Base-by-base conservation (phyloP, 2,888 invertebrate genomes). In the Coenonympha arcania region DNA sequence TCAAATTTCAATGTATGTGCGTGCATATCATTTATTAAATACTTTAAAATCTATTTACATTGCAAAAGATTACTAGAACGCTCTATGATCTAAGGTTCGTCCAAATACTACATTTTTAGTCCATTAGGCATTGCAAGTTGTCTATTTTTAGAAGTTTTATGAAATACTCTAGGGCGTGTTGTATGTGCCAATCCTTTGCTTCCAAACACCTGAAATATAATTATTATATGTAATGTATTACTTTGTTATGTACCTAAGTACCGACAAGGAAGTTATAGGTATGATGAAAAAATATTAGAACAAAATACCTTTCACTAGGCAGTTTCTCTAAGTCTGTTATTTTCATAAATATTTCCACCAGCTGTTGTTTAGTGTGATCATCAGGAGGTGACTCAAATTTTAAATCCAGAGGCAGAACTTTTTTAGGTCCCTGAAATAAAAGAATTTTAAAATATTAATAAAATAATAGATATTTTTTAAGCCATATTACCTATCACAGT, bases 161-260 rank as follows among this genome's bases (percentile, higher is more conserved):
- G 54, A 79, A 84, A 57, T 78, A 68, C 28, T 81, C 75, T 6
- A 86, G 50, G 18, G 81, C 82, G 18, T 64, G 57, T 51, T 68
- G 72, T 6, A 90, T 83, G 69, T 92, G 87, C 90, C 91, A 93
- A 15, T 86, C 76, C 58, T 89, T 90, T 54, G 88, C 81, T 61
- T 89, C 88, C 51, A 93, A 75, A 63, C 91, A 92, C 62, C 91
- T 91, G 73, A 50, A 86, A 83, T 51, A 55, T 52, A 6, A 16
- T 16, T 33, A 16, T 16, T 33, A n/a, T n/a, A n/a, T n/a, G n/a
- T n/a, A n/a, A n/a, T n/a, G n/a, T n/a, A n/a, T n/a, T n/a, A n/a
- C n/a, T n/a, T n/a, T n/a, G n/a, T n/a, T n/a, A n/a, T n/a, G n/a
- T n/a, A n/a, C n/a, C n/a, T n/a, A n/a, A n/a, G n/a, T n/a, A n/a